phyloP scores from a whole-genome alignment of 2,797 vertebrate genomes.

The Pseudomugil gertrudae region DNA sequence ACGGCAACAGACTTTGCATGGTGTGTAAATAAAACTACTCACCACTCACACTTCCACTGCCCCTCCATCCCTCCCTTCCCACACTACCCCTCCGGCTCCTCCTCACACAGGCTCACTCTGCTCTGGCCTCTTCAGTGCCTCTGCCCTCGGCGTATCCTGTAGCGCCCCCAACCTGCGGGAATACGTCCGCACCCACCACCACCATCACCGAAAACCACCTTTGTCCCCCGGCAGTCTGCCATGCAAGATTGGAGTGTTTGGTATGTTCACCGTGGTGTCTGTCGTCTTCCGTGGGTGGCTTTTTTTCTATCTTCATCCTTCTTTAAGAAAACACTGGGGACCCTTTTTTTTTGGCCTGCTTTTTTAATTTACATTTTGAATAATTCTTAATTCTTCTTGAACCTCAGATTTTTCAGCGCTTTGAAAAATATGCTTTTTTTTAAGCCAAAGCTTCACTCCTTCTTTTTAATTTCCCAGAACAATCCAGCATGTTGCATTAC shows the following conservation, averaged over 20 bases:
- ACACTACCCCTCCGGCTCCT: constrained; percentile 62
- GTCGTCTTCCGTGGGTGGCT: constrained; percentile 15
- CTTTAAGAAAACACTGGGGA: neutral
- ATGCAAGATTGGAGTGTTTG: constrained; percentile 92
- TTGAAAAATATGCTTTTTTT: constrained; percentile 2
- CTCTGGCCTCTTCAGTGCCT: constrained; percentile 97
- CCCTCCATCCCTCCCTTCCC: constrained; percentile 13
- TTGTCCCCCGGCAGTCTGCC: constrained; percentile 89
- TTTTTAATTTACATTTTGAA: neutral
- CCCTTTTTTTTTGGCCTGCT: neutral
- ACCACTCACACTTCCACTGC: constrained; percentile 41
- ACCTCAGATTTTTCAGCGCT: constrained; percentile 6
- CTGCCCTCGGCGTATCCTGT: constrained; percentile 94
- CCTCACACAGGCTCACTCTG: constrained; percentile 90
- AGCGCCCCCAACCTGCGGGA: constrained; percentile 98
- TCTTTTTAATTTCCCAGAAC: constrained; percentile 4
- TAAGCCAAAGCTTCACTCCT: neutral
- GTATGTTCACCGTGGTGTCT: constrained; percentile 83
- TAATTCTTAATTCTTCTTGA: constrained; percentile 2
- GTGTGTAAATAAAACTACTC: constrained; percentile 67
- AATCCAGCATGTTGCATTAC: constrained; percentile 36
- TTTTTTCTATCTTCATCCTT: neutral
- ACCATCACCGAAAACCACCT: constrained; percentile 89
- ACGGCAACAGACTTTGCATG: constrained; percentile 53
- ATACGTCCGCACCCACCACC: constrained; percentile 91